Evolutionary conservation across 1,140 invertebrate species (phyloP).

Genomic region (Ips nitidus): DNA sequence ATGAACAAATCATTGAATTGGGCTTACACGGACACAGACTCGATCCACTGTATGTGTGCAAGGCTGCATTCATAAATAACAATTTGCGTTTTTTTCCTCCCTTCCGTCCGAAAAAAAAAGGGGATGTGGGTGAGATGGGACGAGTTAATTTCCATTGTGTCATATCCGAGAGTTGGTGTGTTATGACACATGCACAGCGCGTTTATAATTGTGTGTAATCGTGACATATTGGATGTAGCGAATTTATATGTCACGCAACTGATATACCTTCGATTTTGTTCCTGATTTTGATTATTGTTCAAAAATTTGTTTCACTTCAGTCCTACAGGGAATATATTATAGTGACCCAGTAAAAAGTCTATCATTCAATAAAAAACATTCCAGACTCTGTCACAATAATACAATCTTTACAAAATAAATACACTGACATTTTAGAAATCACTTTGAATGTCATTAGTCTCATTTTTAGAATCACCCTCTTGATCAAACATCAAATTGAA

Average conservation of each 20-base stretch:
- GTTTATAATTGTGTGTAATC: constrained; percentile 11
- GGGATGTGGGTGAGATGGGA: constrained; percentile 18
- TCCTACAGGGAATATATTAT: not conserved
- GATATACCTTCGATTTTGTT: not conserved
- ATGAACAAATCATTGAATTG: too few species aligned
- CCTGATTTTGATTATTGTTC: not conserved
- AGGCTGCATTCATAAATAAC: constrained; percentile 36
- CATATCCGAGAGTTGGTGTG: not conserved
- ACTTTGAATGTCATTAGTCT: too few species aligned
- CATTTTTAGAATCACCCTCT: too few species aligned
- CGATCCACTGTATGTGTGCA: too few species aligned
- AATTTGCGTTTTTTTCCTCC: constrained; percentile 41
- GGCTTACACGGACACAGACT: too few species aligned
- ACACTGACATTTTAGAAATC: too few species aligned
- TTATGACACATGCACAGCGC: constrained; percentile 13
- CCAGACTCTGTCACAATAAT: too few species aligned
- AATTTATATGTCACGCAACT: not conserved
- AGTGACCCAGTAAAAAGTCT: not conserved
- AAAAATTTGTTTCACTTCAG: not conserved
- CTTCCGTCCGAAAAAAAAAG: constrained; percentile 1
- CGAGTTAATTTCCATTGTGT: constrained; percentile 43
- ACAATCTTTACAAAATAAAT: too few species aligned
- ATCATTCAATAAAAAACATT: too few species aligned
- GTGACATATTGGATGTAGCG: constrained; percentile 25
- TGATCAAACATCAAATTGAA: constrained; percentile 12